These are phyloP conservation scores for Aegithalos caudatus DNA, from an alignment of 2,113 vertebrate genomes.

Conservation along the genomic window DNA sequence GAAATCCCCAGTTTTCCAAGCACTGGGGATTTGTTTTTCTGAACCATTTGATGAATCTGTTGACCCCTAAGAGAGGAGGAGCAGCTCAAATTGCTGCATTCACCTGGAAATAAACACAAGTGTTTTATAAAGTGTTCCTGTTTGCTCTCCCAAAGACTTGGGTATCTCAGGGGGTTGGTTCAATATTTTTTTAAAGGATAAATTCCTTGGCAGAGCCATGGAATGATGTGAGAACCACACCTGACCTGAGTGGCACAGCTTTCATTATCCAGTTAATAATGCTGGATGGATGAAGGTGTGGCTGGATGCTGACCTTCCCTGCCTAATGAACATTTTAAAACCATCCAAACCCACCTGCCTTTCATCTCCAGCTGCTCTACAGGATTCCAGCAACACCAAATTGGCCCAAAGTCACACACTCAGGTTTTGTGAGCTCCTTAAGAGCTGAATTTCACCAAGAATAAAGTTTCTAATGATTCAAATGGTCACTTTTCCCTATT, in stretches of 20 bases:
- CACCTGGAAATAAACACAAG: neutral
- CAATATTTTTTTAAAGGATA: neutral
- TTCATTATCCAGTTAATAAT: neutral
- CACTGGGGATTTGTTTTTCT: rapidly evolving
- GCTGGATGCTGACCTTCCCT: neutral
- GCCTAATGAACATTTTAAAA: neutral
- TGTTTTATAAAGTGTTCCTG: too few species aligned
- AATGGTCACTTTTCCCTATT: rapidly evolving
- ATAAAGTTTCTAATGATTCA: neutral
- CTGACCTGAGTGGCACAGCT: neutral
- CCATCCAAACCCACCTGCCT: neutral
- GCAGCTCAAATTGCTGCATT: neutral
- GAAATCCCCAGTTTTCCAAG: neutral
- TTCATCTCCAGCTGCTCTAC: neutral
- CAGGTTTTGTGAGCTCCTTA: neutral
- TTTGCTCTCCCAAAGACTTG: neutral
- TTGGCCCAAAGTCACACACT: neutral
- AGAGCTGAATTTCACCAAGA: neutral
- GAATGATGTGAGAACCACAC: too few species aligned
- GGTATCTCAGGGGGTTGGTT: neutral
- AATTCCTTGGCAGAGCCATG: neutral
- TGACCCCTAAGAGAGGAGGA: neutral
- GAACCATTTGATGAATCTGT: too few species aligned
- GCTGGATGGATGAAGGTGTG: neutral
- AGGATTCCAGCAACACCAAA: neutral